phyloP scores from a whole-genome alignment of 2,113 vertebrate genomes.

The Ibidorhyncha struthersii region DNA sequence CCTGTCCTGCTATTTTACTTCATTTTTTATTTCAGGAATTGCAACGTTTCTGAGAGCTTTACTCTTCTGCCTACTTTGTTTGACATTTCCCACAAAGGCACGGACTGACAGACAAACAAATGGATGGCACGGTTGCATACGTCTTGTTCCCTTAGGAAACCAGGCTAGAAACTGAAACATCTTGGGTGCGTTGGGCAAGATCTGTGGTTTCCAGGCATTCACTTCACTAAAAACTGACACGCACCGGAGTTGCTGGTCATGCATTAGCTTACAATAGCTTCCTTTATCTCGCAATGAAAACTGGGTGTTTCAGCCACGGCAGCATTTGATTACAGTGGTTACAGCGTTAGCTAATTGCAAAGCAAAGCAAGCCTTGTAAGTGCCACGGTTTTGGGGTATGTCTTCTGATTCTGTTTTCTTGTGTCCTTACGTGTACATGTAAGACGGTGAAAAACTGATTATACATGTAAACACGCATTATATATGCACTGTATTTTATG shows the following conservation, averaged over 20 bases:
- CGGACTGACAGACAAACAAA: neutral
- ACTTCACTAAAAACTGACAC: neutral
- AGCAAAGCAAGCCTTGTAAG: neutral
- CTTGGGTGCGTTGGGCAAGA: neutral
- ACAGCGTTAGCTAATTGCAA: neutral
- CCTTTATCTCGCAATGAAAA: constrained; percentile 3
- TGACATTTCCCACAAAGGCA: neutral
- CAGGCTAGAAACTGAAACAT: constrained; percentile 4
- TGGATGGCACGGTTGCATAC: fast-evolving
- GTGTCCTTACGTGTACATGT: neutral
- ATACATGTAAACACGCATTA: neutral
- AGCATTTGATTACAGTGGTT: neutral
- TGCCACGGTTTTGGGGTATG: neutral
- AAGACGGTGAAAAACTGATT: neutral
- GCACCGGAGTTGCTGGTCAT: neutral
- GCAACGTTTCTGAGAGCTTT: neutral
- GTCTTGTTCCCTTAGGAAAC: neutral
- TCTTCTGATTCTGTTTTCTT: neutral
- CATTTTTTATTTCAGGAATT: neutral
- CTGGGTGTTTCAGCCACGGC: neutral
- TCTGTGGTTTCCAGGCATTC: constrained; percentile 1
- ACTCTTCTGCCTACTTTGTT: neutral
- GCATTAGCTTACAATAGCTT: constrained; percentile 16
- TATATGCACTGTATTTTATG: neutral
- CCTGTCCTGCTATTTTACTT: neutral